A percentile compares a stretch with the other conserved stretches of the same genome.
phyloP scores from a whole-genome alignment of 2,113 vertebrate genomes.

The Crotalus helleri region DNA sequence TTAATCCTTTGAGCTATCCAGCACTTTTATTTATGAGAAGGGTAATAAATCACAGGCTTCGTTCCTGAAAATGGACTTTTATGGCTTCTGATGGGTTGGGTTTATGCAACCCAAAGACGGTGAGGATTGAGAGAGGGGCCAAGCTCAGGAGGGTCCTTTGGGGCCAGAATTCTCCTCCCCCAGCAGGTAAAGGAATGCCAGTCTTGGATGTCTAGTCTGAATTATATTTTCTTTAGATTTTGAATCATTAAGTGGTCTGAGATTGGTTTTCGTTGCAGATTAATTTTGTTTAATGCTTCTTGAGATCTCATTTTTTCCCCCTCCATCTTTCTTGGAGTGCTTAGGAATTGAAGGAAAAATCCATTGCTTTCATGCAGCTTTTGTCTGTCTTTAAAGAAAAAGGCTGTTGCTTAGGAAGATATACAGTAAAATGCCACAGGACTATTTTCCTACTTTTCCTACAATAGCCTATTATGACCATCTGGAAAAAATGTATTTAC shows the following conservation, averaged over 20 bases:
- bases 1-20: conserved; percentile 22
- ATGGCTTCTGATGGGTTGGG: conserved; percentile 12
- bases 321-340: not conserved
- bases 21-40: conserved; percentile 11
- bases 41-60: conserved; percentile 12
- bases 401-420: not conserved
- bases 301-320: not conserved
- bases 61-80: conserved; percentile 31
- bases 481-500: not conserved
- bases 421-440: not conserved
- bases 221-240: not conserved
- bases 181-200: not conserved
- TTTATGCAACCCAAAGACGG: conserved; percentile 17
- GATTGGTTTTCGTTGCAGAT: not conserved
- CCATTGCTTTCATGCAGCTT: not conserved
- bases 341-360: not conserved
- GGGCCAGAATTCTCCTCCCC: not conserved
- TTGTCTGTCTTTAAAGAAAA: not conserved
- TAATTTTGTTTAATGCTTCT: not conserved
- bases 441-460: not conserved
- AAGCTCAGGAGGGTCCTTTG: not conserved
- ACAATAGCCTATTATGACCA: not conserved
- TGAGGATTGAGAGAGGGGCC: not conserved
- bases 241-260: not conserved
- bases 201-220: not conserved